phyloP scores from a whole-genome alignment of 2,797 vertebrate species.

The Myioborus miniatus region DNA sequence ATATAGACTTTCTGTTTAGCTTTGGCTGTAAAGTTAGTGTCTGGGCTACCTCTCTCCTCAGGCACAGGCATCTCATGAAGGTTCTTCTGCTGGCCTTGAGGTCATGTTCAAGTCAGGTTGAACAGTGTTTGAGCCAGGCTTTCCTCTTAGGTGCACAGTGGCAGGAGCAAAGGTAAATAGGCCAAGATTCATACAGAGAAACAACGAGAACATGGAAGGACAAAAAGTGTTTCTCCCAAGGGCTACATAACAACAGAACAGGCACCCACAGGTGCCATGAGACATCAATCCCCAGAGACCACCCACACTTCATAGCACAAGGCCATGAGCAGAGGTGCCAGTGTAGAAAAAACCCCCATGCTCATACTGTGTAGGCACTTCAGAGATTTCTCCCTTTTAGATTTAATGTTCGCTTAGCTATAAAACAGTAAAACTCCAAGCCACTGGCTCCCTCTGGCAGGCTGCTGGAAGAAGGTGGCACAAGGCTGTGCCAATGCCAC shows the following conservation, averaged over 20 bases:
- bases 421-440: neutral
- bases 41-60: neutral
- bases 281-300: neutral
- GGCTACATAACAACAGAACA: neutral
- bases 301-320: neutral
- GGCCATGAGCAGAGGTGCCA: neutral
- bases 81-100: neutral
- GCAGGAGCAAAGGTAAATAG: neutral
- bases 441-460: neutral
- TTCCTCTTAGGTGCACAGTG: neutral
- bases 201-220: rapidly evolving
- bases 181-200: neutral
- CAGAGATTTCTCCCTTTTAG: neutral
- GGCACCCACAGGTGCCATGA: neutral
- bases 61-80: neutral
- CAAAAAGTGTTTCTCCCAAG: neutral
- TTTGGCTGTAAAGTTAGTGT: neutral
- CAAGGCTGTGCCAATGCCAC: neutral
- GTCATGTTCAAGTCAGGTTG: neutral
- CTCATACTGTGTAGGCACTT: neutral
- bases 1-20: neutral
- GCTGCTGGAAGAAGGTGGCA: neutral
- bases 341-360: rapidly evolving
- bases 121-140: neutral
- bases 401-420: neutral